A percentile compares a stretch with the other conserved stretches of the same genome.
phyloP scores from a whole-genome alignment of 2,888 invertebrate genomes.

The Tetragonula carbonaria region DNA sequence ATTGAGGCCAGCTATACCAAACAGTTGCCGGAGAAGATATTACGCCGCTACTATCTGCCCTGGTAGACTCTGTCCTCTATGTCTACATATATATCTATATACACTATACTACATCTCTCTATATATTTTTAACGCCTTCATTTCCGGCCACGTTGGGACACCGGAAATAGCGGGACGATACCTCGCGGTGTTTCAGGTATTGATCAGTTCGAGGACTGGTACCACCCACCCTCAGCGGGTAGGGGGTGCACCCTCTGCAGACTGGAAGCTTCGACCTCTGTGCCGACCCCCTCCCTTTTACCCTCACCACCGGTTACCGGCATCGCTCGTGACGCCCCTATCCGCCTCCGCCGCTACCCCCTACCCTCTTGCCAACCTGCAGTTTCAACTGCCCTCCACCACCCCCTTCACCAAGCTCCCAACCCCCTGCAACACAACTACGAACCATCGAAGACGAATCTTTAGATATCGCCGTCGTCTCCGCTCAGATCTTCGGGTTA shows the following conservation, averaged over 20 bases:
- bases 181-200: conserved; percentile 84
- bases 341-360: conserved; percentile 44
- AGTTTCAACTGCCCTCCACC: conserved; percentile 38
- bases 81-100: conserved; percentile 36
- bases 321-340: conserved; percentile 57
- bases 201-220: conserved; percentile 83
- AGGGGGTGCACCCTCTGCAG: conserved; percentile 66
- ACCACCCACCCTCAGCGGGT: conserved; percentile 71
- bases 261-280: conserved; percentile 66
- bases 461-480: conserved; percentile 71
- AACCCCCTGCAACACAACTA: conserved; percentile 46
- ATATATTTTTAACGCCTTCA: conserved; percentile 84
- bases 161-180: conserved; percentile 83
- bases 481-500: conserved; percentile 68
- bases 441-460: conserved; percentile 70
- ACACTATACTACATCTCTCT: conserved; percentile 49
- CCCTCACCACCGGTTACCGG: conserved; percentile 39
- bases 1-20: conserved; percentile 61
- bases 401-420: conserved; percentile 29
- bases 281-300: conserved; percentile 50
- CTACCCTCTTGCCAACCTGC: conserved; percentile 37
- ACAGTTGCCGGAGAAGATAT: conserved; percentile 70
- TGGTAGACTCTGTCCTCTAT: conserved; percentile 41
- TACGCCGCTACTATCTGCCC: conserved; percentile 68
- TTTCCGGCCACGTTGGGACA: conserved; percentile 81